Base-by-base conservation (phyloP, 2,797 vertebrate genomes). In the Botia kubotai region DNA sequence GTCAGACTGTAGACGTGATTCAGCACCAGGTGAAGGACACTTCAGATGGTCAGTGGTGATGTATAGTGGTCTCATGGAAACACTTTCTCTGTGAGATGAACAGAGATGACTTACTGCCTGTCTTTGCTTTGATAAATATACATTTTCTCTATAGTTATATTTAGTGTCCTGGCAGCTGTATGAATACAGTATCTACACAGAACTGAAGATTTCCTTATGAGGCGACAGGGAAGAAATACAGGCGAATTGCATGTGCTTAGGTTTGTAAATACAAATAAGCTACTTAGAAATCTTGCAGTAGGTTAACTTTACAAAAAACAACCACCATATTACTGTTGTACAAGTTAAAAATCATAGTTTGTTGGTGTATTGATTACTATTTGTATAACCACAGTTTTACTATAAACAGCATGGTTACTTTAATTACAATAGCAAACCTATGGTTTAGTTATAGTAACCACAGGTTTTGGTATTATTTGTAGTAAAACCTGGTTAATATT, bases 81-180 rank as follows among this genome's bases (percentile, higher is more conserved):
- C 75, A 85, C 73, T 81, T 52, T 77, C 26, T 52, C 92, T 92
- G 88, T 69, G 52, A 69, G 86, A 76, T 55, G 72, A 82, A 71
- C 3, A 33, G 33, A 29, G 21, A 83, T 14, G 77, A 86, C 85
- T 91, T 89, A 79, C 85, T 76, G 79, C 75, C 68, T 62, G 71
- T 83, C 63, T 83, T 75, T 82, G 39, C 2, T 53, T 55, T 52
- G 21, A 23, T 77, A 85, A 83, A 87, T 83, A 83, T 75, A 86
- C 75, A 80, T 89, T 84, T 81, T 86, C 80, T 71, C 23, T 57
- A 14, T 21, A 13, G 17, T 72, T n/a, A 13, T 76, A 78, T 84
- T 84, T 77, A 83, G 68, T 14, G 58, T 82, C 74, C 67, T 77
- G 66, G 79, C 50, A 81, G 36, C 52, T 76, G 62, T 62, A 3